A percentile compares a stretch with the other conserved stretches of the same genome.
Conservation (phyloP, 2,113 vertebrate genomes). For the Antigone vipio region DNA sequence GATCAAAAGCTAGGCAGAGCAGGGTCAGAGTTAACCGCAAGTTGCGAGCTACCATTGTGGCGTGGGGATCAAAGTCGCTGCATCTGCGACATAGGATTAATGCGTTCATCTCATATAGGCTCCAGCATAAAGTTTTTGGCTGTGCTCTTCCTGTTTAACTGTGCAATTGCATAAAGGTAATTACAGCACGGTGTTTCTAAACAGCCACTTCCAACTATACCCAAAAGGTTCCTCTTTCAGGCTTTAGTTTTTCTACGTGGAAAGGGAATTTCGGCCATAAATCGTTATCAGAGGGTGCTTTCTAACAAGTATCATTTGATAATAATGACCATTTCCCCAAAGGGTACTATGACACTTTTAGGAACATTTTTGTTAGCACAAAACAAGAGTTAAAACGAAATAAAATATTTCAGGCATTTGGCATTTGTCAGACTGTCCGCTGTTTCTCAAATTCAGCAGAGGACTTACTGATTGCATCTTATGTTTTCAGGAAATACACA, state of each 20-base stretch:
- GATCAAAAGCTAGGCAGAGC: not conserved
- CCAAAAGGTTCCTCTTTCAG: not conserved
- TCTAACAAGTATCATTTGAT: not conserved
- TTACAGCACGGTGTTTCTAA: not conserved
- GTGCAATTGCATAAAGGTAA: not conserved
- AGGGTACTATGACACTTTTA: not conserved
- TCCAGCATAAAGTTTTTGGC: not conserved
- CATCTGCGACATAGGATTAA: not conserved
- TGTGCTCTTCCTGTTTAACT: not conserved
- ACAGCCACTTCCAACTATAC: not conserved
- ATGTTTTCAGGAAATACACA: not conserved
- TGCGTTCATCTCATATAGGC: not conserved
- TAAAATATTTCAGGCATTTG: not conserved
- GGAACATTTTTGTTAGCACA: not conserved
- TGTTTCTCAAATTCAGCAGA: not conserved
- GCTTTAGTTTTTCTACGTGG: not conserved
- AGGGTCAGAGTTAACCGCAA: not conserved
- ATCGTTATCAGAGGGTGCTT: not conserved
- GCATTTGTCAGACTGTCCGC: not conserved
- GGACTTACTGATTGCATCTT: not conserved
- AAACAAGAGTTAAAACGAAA: not conserved
- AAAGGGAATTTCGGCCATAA: fast-evolving
- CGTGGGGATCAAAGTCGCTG: not conserved
- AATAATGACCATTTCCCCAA: fast-evolving
- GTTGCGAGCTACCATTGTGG: not conserved